Evolutionary conservation across 2,888 invertebrate genomes (phyloP).

Genomic region (Drosophila nigricruria): DNA sequence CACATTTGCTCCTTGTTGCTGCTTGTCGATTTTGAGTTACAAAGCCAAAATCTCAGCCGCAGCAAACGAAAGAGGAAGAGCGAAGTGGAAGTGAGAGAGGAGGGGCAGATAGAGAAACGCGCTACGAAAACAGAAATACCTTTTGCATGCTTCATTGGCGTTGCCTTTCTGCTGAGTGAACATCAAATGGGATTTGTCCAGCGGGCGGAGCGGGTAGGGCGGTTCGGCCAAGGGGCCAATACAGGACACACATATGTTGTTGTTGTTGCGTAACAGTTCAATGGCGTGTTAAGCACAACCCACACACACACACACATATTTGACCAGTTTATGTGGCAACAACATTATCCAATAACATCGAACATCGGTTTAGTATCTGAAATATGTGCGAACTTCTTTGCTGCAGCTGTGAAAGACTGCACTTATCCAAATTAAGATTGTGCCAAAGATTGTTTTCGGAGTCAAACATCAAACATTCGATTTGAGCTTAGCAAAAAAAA

Average conservation of each 20-base stretch:
- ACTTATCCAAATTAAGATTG: slow-evolving; percentile 76
- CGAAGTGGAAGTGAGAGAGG: background rate
- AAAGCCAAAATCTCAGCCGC: slow-evolving; percentile 75
- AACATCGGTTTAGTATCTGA: slow-evolving; percentile 58
- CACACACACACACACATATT: slow-evolving; percentile 20
- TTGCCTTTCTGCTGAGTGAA: slow-evolving; percentile 80
- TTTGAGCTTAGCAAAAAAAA: slow-evolving; percentile 17
- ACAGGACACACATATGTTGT: slow-evolving; percentile 60
- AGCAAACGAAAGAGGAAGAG: slow-evolving; percentile 23
- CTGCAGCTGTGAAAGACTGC: slow-evolving; percentile 58
- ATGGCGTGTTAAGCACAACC: slow-evolving; percentile 74
- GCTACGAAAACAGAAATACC: slow-evolving; percentile 74
- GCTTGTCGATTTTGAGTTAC: slow-evolving; percentile 74
- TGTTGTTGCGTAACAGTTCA: slow-evolving; percentile 73
- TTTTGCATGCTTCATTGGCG: slow-evolving; percentile 81
- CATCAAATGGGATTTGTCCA: slow-evolving; percentile 79
- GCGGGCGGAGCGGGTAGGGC: slow-evolving; percentile 17
- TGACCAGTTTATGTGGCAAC: slow-evolving; percentile 57
- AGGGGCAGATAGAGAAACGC: slow-evolving; percentile 19
- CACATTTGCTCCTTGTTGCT: slow-evolving; percentile 70
- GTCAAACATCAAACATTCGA: slow-evolving; percentile 48
- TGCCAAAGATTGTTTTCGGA: slow-evolving; percentile 39
- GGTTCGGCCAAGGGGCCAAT: slow-evolving; percentile 28
- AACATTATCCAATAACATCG: slow-evolving; percentile 60
- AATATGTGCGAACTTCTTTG: slow-evolving; percentile 53